Base-by-base conservation (phyloP, 2,113 vertebrate genomes). In the Cromileptes altivelis region DNA sequence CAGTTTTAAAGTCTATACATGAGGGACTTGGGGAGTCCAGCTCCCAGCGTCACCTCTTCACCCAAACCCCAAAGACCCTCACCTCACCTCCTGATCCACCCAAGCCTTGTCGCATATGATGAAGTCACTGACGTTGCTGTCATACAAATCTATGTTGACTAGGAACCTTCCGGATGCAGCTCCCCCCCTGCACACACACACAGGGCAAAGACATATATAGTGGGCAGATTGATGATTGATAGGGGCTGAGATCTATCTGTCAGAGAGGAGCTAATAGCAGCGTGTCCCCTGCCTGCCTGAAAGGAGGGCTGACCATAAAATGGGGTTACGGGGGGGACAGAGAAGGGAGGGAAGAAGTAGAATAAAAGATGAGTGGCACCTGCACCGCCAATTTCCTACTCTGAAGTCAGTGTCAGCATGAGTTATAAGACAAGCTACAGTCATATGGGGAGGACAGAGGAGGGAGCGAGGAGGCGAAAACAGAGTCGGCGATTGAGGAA, bases 121-220 rank as follows among this genome's bases (percentile, higher is more conserved):
- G 85, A 91, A 93, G 90, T 87, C 91, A 90, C 89, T 86, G 83
- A 84, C 19, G 77, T 72, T 85, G 84, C 84, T 70, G 82, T 94
- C 88, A 94, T 73, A 83, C 92, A 94, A 95, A 95, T 93, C 69
- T 81, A n/a, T 93, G 85, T 89, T 94, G 95, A 95, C 95, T 94
- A 86, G 80, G 83, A 91, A 94, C 91, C 93, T 94, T 93, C 91
- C 71, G 85, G 92, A 94, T 90, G 87, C 84, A 71, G 68, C 85
- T 37, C 70, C 63, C 70, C 88, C 53, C 70, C 70, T 68, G 37
- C 57, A 61, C 72, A 78, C 52, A 86, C 56, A 80, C 64, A 78
- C 68, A 85, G 73, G 85, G 91, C 73, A 86, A 92, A 90, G 82
- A 93, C 88, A 89, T 91, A 90, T 91, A 93, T 85, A 88, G 86